Conservation (phyloP, 2,113 vertebrate genomes). For the Miniopterus natalensis region DNA sequence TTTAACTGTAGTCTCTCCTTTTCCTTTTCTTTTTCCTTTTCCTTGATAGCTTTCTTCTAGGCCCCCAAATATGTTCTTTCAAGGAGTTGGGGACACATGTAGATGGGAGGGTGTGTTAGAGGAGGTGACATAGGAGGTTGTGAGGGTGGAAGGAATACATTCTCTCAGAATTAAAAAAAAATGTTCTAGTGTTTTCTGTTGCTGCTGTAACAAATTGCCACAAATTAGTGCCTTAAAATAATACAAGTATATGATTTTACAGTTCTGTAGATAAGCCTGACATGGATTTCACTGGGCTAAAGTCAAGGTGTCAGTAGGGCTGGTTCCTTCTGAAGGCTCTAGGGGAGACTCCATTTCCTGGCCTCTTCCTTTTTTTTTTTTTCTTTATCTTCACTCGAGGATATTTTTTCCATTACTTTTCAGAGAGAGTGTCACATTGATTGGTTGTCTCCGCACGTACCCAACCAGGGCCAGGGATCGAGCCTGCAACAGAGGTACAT, state of each 20-base stretch:
- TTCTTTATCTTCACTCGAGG: too few species aligned
- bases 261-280: not conserved
- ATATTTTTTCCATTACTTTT: too few species aligned
- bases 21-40: not conserved
- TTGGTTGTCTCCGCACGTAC: too few species aligned
- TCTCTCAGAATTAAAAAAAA: not conserved
- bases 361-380: not conserved
- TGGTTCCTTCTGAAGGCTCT: not conserved
- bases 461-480: too few species aligned
- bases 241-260: not conserved
- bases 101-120: not conserved
- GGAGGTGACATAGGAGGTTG: not conserved
- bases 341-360: not conserved
- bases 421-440: too few species aligned
- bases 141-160: not conserved
- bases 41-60: not conserved
- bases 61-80: not conserved
- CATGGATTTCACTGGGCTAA: not conserved
- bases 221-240: not conserved
- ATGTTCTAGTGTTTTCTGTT: not conserved
- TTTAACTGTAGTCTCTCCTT: not conserved
- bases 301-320: not conserved
- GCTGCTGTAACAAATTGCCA: not conserved
- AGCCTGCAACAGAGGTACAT: too few species aligned
- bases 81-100: not conserved